phyloP scores from a whole-genome alignment of 1,140 invertebrate species.

The Wasmannia auropunctata region DNA sequence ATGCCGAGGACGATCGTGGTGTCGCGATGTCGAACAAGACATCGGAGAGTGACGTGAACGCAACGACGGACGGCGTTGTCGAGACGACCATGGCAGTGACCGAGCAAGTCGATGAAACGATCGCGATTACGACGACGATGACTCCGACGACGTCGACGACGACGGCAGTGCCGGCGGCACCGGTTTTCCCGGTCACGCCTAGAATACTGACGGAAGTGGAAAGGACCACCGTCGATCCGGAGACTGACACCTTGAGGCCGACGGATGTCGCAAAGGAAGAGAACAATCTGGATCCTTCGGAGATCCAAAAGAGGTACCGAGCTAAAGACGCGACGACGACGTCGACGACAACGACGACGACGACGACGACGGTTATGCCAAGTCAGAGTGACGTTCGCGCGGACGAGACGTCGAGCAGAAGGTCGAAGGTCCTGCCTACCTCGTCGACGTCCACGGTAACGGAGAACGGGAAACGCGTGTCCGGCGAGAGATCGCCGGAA shows the following conservation, averaged over 20 bases:
- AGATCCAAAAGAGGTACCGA: constrained; percentile 81
- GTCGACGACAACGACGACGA: constrained; percentile 61
- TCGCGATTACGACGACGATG: constrained; percentile 38
- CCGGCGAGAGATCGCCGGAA: constrained; percentile 78
- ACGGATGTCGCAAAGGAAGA: neutral
- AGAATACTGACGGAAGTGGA: constrained; percentile 66
- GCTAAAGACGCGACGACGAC: constrained; percentile 68
- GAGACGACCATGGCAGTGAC: constrained; percentile 60
- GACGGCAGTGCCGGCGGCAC: constrained; percentile 20
- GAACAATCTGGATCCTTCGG: constrained; percentile 77
- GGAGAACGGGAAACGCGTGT: constrained; percentile 9
- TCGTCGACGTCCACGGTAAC: neutral
- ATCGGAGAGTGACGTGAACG: constrained; percentile 62
- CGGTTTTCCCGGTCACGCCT: constrained; percentile 76
- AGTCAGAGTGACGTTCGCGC: constrained; percentile 4
- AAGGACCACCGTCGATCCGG: neutral
- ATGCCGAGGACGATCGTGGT: constrained; percentile 37
- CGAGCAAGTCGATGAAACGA: constrained; percentile 47
- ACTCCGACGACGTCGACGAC: constrained; percentile 35
- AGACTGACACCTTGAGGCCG: constrained; percentile 32
- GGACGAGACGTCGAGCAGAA: neutral
- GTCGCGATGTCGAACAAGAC: constrained; percentile 55
- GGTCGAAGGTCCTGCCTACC: constrained; percentile 1
- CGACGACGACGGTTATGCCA: constrained; percentile 54
- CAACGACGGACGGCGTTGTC: constrained; percentile 8